These are phyloP conservation scores for Oplegnathus fasciatus DNA, from an alignment of 2,113 vertebrate species.

Conservation along the genomic window DNA sequence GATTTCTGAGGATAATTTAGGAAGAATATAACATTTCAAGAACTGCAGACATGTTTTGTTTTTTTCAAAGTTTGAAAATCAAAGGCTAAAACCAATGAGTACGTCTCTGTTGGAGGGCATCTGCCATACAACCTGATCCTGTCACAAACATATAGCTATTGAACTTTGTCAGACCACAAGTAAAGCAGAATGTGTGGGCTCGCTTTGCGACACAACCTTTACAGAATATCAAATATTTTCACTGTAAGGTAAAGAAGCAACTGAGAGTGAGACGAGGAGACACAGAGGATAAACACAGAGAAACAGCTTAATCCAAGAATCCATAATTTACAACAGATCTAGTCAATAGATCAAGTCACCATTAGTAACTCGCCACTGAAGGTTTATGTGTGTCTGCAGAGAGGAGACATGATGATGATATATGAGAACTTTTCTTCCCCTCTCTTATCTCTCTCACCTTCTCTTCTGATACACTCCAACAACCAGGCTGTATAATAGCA, in stretches of 20 bases:
- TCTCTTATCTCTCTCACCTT: neutral
- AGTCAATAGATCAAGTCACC: neutral
- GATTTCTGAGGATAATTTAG: neutral
- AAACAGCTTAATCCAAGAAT: neutral
- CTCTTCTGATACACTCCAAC: constrained; percentile 16
- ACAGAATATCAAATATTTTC: neutral
- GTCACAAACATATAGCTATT: too few species aligned
- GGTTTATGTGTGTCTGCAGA: neutral
- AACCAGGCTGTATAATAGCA: neutral
- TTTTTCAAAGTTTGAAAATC: neutral
- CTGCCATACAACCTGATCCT: neutral
- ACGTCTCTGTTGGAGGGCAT: neutral
- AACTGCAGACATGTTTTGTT: neutral
- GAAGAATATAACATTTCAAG: neutral
- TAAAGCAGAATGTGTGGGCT: neutral
- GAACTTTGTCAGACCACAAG: neutral
- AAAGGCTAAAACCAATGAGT: neutral
- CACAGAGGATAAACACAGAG: neutral
- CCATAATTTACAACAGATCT: neutral
- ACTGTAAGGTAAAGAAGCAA: neutral
- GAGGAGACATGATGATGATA: neutral
- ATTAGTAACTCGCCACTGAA: neutral
- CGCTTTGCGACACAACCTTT: neutral
- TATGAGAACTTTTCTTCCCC: neutral
- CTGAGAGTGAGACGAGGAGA: neutral